Base-by-base conservation (phyloP, 2,797 vertebrate species). In the Sebastes cheni region DNA sequence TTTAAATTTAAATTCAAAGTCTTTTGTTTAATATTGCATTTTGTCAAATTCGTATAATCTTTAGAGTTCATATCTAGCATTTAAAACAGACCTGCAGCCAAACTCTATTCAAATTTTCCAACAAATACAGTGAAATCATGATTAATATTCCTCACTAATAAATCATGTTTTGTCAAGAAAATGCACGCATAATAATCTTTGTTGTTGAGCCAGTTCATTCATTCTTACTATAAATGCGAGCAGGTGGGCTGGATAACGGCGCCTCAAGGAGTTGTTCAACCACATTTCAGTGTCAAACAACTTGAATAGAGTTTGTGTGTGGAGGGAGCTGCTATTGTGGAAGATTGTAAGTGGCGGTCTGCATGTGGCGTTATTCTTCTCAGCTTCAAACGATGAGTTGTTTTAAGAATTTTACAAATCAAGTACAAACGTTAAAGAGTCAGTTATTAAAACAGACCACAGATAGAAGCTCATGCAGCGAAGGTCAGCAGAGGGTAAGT, bases 401-500 rank as follows among this genome's bases (percentile, higher is more conserved):
- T 70, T 50, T 90, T 2, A 30, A 79, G 34, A 32, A 39, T 20
- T 79, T 89, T 6, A 81, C 72, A 27, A 46, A 87, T 34, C 76
- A 29, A 30, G 32, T 91, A 0, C 86, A 83, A 70, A 75, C 22
- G 1, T 18, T 87, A 32, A 90, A 81, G 75, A 85, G 25, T 42
- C 55, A 2, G 10, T 6, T 89, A 6, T 58, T 82, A 0, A 79
- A 76, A 18, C 58, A 27, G 20, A 27, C 65, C 0, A 34, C 1
- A 10, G 69, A 67, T 13, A 16, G 39, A 77, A 62, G 70, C 34
- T 46, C 70, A 0, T 23, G 71, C 81, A 64, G 36, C 1, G 29
- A 64, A 11, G 80, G 10, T 70, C 84, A 83, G 30, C 80, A 75
- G 74, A 76, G 13, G 88, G 92, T 93, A 34, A 79, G 91, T 75